Evolutionary conservation across 2,797 vertebrate genomes (phyloP), one percentile per base, ranked within the genome.

Genomic region (Jordanella pulchra): DNA sequence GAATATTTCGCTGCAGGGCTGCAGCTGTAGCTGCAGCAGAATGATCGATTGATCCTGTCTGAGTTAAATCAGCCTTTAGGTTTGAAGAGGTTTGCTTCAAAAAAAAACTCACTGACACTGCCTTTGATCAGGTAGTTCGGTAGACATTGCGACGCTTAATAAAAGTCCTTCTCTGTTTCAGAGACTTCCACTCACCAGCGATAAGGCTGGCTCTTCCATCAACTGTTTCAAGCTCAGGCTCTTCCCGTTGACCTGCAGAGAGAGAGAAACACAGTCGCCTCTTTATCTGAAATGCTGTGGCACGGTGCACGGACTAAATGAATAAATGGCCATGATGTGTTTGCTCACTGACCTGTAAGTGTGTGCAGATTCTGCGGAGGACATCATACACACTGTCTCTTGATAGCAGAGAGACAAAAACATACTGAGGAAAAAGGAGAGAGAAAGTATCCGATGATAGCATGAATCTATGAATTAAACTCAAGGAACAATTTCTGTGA

Each of bases 331-430:
- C 35, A 23, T n/a, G 56, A 27, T 70, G 69, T 72, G 67, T 67
- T 56, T 42, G 54, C 48, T 23, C n/a, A 55, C 74, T 72, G 92
- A 98, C 97, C 97, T 98, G 96, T 17, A 99, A 92, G 84, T 99
- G 97, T 0, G 96, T 98, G 92, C 97, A 99, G 91, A 99, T 97
- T 87, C 96, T 95, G 77, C 96, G 95, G 54, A 99, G 93, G 80
- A 96, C 94, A 0, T 99, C 97, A 2, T 97, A 99, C 0, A 97
- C 97, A 0, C 96, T 98, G 93, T 99, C 97, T 39, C 97, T 94
- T 68, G 97, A 99, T 64, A 98, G 94, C 83, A 99, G 93, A 18
- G 97, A 98, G 51, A 99, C 97, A 0, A 99, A 99, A 65, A 99
- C 93, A 80, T 98, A 98, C 97, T 99, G 93, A 47, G 63, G 78